Evolutionary conservation across 2,797 vertebrate genomes (phyloP).

Genomic region (Malurus splendens): DNA sequence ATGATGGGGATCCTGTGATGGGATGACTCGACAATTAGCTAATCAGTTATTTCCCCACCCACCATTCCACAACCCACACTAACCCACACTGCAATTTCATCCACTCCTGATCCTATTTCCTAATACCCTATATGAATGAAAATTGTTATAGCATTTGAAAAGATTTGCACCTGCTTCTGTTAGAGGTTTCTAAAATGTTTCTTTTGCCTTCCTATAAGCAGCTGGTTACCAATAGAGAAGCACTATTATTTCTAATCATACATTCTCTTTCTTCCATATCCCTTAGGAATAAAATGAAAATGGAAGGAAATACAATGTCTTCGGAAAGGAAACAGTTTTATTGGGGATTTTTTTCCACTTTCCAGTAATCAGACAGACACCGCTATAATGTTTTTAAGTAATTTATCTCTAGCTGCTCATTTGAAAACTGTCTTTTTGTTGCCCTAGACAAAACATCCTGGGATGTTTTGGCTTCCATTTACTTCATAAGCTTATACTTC

Average conservation of each 20-base stretch:
- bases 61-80: not conserved
- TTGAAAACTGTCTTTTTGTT: not conserved
- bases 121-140: not conserved
- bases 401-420: not conserved
- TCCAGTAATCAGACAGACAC: not conserved
- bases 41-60: not conserved
- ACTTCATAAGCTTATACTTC: not conserved
- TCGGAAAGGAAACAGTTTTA: fast-evolving
- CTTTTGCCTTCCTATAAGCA: not conserved
- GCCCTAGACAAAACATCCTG: not conserved
- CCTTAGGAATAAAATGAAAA: not conserved
- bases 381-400: not conserved
- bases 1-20: not conserved
- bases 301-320: not conserved
- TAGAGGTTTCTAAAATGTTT: not conserved
- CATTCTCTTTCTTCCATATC: not conserved
- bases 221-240: not conserved
- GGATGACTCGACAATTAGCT: fast-evolving
- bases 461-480: not conserved
- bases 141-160: not conserved
- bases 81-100: not conserved
- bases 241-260: not conserved
- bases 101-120: not conserved
- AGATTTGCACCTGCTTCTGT: not conserved
- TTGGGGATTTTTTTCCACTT: not conserved